Evolutionary conservation across 2,113 vertebrate species (phyloP).

Genomic region (Saguinus midas): DNA sequence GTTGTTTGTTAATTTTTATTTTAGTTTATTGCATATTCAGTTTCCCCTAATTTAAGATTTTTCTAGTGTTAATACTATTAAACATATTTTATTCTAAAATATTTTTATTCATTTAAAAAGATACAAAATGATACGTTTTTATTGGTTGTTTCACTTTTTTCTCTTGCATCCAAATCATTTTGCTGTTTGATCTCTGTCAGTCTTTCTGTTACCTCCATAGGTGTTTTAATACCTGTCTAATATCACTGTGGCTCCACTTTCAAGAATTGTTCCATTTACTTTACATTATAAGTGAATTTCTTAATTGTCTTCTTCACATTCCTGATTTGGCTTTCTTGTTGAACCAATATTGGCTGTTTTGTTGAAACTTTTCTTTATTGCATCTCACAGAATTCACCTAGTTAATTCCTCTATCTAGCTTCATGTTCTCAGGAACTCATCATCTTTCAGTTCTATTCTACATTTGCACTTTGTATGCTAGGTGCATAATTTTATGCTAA

Average conservation of each 20-base stretch:
- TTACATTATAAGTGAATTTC: not conserved
- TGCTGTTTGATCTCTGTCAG: not conserved
- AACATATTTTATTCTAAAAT: not conserved
- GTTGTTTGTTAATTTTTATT: not conserved
- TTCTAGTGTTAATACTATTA: not conserved
- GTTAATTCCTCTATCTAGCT: not conserved
- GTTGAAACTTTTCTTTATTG: not conserved
- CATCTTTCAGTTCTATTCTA: not conserved
- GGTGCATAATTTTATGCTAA: not conserved
- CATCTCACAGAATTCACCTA: not conserved
- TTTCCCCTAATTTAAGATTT: not conserved
- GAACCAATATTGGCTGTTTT: not conserved
- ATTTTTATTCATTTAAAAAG: not conserved
- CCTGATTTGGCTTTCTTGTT: not conserved
- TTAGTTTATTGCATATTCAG: not conserved
- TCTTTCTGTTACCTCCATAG: not conserved
- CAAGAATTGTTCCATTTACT: not conserved
- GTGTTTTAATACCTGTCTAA: not conserved
- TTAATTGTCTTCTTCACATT: not conserved
- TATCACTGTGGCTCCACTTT: not conserved
- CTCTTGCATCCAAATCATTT: not conserved
- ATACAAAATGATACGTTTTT: not conserved
- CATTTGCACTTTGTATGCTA: not conserved
- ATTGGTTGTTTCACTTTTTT: not conserved
- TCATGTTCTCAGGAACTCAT: not conserved